Evolutionary conservation across 2,888 invertebrate species (phyloP).

Genomic region (Drosophila demipolita): DNA sequence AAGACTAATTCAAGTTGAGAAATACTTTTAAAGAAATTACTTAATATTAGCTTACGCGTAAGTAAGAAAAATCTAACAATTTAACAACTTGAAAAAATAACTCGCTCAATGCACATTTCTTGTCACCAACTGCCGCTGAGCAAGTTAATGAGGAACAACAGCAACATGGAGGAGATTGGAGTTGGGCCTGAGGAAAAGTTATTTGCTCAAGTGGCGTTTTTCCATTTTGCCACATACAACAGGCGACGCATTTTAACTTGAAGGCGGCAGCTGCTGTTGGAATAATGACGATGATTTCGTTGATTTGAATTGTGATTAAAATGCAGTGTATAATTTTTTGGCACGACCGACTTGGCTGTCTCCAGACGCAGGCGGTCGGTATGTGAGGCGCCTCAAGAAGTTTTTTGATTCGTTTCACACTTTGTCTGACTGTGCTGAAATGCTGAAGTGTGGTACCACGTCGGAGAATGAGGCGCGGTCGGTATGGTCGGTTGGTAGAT

Average conservation of each 20-base stretch:
- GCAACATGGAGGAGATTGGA: conserved; percentile 23
- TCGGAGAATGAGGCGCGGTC: neutral
- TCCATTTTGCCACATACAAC: conserved; percentile 45
- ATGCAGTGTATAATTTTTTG: conserved; percentile 80
- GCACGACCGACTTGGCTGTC: conserved; percentile 51
- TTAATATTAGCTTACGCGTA: neutral
- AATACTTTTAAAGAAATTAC: neutral
- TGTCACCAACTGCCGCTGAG: conserved; percentile 42
- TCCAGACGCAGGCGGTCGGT: conserved; percentile 56
- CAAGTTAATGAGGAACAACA: conserved; percentile 64
- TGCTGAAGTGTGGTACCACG: conserved; percentile 9
- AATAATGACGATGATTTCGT: conserved; percentile 80
- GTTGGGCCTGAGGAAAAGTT: conserved; percentile 42
- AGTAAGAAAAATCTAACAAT: conserved; percentile 15
- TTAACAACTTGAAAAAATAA: conserved; percentile 7
- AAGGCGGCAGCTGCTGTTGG: conserved; percentile 49
- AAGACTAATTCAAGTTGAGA: neutral
- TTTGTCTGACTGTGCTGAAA: conserved; percentile 64
- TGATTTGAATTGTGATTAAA: conserved; percentile 83
- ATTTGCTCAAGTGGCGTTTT: conserved; percentile 56
- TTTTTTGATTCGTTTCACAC: conserved; percentile 74
- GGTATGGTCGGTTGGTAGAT: neutral
- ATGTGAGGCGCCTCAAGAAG: conserved; percentile 70
- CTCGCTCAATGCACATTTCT: conserved; percentile 21
- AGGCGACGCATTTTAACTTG: conserved; percentile 40